Base-by-base conservation (phyloP, 2,888 invertebrate genomes). In the Metopia argyrocephala region DNA sequence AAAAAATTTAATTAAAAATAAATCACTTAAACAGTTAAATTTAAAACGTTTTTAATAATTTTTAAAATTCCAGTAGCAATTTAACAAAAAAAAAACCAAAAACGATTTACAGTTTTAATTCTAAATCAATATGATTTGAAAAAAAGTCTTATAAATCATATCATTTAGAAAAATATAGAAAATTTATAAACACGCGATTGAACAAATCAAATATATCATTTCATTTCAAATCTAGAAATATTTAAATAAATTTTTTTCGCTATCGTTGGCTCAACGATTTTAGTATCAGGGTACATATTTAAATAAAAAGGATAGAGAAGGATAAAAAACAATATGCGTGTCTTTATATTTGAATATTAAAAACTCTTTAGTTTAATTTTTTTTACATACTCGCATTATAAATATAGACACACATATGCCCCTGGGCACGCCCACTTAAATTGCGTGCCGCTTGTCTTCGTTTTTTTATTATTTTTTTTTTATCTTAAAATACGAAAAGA, bases 351-450 rank as follows among this genome's bases (percentile, higher is more conserved):
- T 78, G 71, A 78, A 73, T 78, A 64, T 65, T 68, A 68, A 73
- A 38, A 68, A 73, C 64, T 74, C 66, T 76, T 71, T 80, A 73
- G 71, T 69, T 81, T 75, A 75, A 69, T 73, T 54, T 76, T 38
- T 38, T n/a, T n/a, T n/a, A n/a, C n/a, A n/a, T n/a, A n/a, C n/a
- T n/a, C n/a, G n/a, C n/a, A n/a, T n/a, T 78, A 79, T 79, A 73
- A 78, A 74, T 57, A 76, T 75, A 73, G 78, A 81, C 71, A 73
- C 78, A 81, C 71, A 79, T 80, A 82, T 79, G 84, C 84, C 84
- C 84, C 83, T 83, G 82, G 84, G 82, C 83, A 85, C 85, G 85
- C 85, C 88, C 89, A 89, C 89, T 88, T 89, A 88, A 89, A 88
- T 88, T 88, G 88, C 89, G 89, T 89, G 88, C 86, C 85, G 86